Conservation (phyloP, 2,888 invertebrate genomes). For the Orthonevra nobilis region DNA sequence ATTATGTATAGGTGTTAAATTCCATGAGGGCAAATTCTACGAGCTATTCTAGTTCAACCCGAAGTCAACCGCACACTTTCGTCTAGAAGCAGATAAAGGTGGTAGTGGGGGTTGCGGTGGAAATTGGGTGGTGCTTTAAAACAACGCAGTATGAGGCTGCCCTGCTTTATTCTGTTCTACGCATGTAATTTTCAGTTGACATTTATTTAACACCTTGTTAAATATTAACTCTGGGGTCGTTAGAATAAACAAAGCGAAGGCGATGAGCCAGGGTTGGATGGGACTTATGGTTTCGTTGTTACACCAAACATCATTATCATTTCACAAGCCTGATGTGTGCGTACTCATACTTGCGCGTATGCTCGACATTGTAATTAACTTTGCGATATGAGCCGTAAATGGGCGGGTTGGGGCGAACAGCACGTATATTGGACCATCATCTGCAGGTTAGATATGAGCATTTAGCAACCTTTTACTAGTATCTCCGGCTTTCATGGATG, state of each 20-base stretch:
- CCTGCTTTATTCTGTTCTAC: constrained; percentile 1
- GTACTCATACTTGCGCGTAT: constrained; percentile 7
- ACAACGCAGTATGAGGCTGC: too few species aligned
- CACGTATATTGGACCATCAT: constrained; percentile 21
- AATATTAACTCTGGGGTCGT: constrained; percentile 66
- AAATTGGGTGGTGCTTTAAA: background rate
- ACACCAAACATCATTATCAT: constrained; percentile 68
- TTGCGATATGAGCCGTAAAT: constrained; percentile 39
- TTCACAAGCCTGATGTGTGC: constrained; percentile 30
- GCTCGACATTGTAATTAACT: constrained; percentile 56
- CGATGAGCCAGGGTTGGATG: constrained; percentile 45
- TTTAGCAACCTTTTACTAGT: constrained; percentile 5
- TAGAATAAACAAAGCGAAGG: constrained; percentile 56
- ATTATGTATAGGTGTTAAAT: constrained; percentile 64
- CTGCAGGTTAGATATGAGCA: constrained; percentile 19
- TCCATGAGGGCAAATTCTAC: constrained; percentile 64
- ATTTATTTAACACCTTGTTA: constrained; percentile 70
- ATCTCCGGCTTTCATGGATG: constrained; percentile 21
- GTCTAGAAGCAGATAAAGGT: constrained; percentile 13
- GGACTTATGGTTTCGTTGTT: constrained; percentile 53
- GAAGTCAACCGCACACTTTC: constrained; percentile 61
- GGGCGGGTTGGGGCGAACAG: constrained; percentile 9
- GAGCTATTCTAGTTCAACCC: constrained; percentile 50
- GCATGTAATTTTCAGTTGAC: constrained; percentile 65
- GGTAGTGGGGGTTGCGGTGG: background rate